Base-by-base conservation (phyloP, 1,140 invertebrate species). In the Tyrophagus putrescentiae region DNA sequence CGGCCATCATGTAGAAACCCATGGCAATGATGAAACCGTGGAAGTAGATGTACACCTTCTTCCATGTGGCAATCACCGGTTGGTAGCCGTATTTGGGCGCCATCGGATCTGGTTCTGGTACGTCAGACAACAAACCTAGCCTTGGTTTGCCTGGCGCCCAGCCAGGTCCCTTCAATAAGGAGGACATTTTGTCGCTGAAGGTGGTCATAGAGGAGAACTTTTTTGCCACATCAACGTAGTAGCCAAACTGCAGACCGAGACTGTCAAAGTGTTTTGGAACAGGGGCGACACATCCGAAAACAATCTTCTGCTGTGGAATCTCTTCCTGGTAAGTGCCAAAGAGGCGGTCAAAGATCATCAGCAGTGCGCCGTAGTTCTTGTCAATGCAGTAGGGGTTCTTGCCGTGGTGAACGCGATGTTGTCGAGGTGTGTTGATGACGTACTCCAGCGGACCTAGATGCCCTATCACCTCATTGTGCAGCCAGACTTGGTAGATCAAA, bases 391-490 rank as follows among this genome's bases (percentile, higher is more conserved):
- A 81, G 32, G 73, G 70, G 65, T 81, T 82, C 39, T 58, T 75
- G 84, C 87, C 87, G 71, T 93, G 87, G 76, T 93, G 88, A 0
- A 90, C 84, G 64, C 86, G 76, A 69, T 93, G 87, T 71, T 90
- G 86, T 65, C 83, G 84, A 0, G 88, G 85, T 0, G 87, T 91
- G 68, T 91, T 91, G 9, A 93, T 76, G 52, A 92, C 74, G 67
- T 80, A 87, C 69, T 91, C 87, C 4, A 92, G 69, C 1, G 84
- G 83, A 4, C 87, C 87, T 1, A 92, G 71, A 58, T 77, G 79
- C 45, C 79, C 75, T 53, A 91, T 78, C 0, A 84, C 76, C 68
- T 87, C 81, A 1, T 87, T 92, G 70, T 93, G 89, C 39, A 92
- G 84, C 87, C 87, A 92, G 68, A 90, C 85, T 76, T 92, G 88